Percentiles rank a stretch among this genome's conserved stretches.
Conservation (phyloP, 2,888 invertebrate species). For the Acronicta aceris region DNA sequence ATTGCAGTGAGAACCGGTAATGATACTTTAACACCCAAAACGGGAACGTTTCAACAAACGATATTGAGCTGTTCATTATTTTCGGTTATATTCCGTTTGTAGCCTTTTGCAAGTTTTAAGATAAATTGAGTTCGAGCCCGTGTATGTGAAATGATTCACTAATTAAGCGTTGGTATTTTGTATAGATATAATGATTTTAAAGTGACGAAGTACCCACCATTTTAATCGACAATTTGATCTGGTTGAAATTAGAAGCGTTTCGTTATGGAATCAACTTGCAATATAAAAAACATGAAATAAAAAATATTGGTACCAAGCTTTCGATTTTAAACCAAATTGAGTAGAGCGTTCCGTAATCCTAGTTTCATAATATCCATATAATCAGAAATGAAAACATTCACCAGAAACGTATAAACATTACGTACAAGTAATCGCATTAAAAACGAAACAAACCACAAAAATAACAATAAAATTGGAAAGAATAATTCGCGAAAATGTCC, state of each 20-base stretch:
- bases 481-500: conserved; percentile 43
- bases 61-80: conserved; percentile 45
- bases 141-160: background rate
- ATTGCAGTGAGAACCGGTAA: conserved; percentile 19
- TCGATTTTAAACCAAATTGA: background rate
- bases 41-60: conserved; percentile 30
- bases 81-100: conserved; percentile 38
- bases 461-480: conserved; percentile 36
- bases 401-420: conserved; percentile 19
- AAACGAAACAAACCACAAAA: conserved; percentile 34
- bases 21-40: conserved; percentile 42
- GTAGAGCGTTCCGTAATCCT: background rate
- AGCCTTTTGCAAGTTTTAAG: conserved; percentile 7
- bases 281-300: too few relatives aligned
- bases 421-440: conserved; percentile 36
- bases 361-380: background rate
- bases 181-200: too few relatives aligned
- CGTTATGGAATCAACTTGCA: too few relatives aligned
- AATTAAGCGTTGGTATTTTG: too few relatives aligned
- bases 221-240: too few relatives aligned
- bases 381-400: conserved; percentile 8
- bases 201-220: too few relatives aligned
- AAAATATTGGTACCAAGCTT: too few relatives aligned
- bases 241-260: too few relatives aligned
- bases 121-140: background rate